phyloP scores from a whole-genome alignment of 2,113 vertebrate genomes.

The Scopus umbretta region DNA sequence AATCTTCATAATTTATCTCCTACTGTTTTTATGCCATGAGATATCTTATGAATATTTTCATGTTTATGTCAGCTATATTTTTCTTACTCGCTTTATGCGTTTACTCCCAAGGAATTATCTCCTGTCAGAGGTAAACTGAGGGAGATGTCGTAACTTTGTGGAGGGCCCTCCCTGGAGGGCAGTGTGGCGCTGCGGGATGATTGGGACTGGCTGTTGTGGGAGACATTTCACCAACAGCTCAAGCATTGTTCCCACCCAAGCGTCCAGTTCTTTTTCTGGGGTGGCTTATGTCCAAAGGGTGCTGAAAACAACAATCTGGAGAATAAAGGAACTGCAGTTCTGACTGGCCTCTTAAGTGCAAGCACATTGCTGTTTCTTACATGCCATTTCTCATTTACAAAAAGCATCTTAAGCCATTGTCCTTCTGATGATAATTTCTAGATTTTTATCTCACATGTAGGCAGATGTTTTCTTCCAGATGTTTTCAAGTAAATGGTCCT shows the following conservation, averaged over 20 bases:
- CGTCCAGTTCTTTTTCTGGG: constrained; percentile 6
- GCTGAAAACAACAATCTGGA: background rate
- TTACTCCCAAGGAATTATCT: background rate
- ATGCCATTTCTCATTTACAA: background rate
- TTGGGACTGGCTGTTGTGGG: background rate
- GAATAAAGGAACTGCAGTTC: background rate
- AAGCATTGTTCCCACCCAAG: constrained; percentile 12
- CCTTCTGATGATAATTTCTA: background rate
- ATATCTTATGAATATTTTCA: background rate
- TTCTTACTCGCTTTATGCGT: background rate
- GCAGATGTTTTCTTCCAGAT: background rate
- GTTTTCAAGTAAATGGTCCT: background rate
- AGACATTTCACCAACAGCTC: background rate
- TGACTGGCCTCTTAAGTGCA: background rate
- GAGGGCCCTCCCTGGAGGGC: constrained; percentile 33
- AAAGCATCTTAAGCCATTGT: background rate
- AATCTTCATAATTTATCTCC: background rate
- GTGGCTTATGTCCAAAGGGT: constrained; percentile 2
- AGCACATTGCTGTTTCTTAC: background rate
- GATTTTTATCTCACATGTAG: background rate
- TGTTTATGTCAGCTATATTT: background rate
- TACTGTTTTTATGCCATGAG: background rate
- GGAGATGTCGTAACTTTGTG: background rate
- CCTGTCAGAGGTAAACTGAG: constrained; percentile 8
- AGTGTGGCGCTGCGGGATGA: constrained; percentile 20